These are phyloP conservation scores for Chionoecetes opilio DNA, from an alignment of 1,140 invertebrate genomes.

Conservation along the genomic window DNA sequence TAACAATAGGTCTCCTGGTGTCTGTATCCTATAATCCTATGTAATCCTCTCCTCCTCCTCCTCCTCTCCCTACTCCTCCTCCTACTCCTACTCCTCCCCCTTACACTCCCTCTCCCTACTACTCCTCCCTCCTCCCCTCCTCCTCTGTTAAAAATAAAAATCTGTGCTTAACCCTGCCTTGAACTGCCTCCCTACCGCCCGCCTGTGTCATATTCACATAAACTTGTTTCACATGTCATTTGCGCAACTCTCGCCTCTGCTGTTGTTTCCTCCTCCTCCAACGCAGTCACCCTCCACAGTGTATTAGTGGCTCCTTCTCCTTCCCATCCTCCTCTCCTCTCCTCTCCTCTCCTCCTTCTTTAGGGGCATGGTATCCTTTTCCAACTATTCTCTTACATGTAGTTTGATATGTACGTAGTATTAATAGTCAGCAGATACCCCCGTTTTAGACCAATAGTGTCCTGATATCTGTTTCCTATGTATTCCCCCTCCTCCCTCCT, in stretches of 20 bases:
- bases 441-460: too few species aligned
- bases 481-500: too few species aligned
- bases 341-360: neutral
- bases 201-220: slow-evolving; percentile 42
- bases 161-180: neutral
- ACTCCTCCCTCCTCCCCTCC: neutral
- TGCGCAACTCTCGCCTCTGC: neutral
- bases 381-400: too few species aligned
- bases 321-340: neutral
- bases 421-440: too few species aligned
- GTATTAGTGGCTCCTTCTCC: neutral
- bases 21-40: too few species aligned
- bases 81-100: too few species aligned
- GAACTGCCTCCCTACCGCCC: neutral
- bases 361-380: too few species aligned
- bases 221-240: slow-evolving; percentile 19
- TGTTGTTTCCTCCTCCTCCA: neutral
- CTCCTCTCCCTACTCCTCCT: neutral
- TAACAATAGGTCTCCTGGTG: too few species aligned
- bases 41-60: too few species aligned
- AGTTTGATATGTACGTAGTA: too few species aligned
- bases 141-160: neutral
- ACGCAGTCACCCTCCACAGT: neutral
- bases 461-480: too few species aligned
- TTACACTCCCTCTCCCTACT: too few species aligned